Base-by-base conservation (phyloP, 2,888 invertebrate genomes). In the Portevinia maculata region DNA sequence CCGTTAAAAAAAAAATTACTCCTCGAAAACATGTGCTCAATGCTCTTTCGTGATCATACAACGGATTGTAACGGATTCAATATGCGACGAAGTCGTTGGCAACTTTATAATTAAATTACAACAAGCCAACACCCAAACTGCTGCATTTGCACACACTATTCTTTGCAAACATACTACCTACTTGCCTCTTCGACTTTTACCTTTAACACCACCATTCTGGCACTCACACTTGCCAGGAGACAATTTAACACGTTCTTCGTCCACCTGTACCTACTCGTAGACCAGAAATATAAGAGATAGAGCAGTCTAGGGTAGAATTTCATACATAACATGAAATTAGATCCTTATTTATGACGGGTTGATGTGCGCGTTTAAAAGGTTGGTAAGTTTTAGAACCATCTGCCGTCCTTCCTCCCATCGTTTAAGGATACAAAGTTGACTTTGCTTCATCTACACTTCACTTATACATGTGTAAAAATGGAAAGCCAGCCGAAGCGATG, bases 21-120 rank as follows among this genome's bases (percentile, higher is more conserved):
- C 17, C 48, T 69, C 28, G 11, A 59, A 24, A 28, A 71, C 48
- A 62, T 62, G 59, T 55, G 48, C 30, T 11, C 28, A 15, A 17
- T 37, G 39, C n/a, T 2, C 30, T 28, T n/a, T 6, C 5, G 8
- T 1, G 13, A 3, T 8, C 32, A 9, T 13, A 28, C 7, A 64
- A 32, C 28, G 28, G 8, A 50, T 39, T 13, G 17, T 6, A 64
- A 32, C 28, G 28, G 8, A 50, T 39, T 4, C 53, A 44, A 39
- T 44, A 34, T 52, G 24, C 39, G 60, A 34, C 44, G 41, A 44
- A 32, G 21, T 13, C n/a, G 53, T 44, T 64, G 55, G 34, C 30
- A 74, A 52, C 55, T 69, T 69, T 70, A 70, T 81, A 81, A 81
- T 81, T 81, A 70, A 81, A 81, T 81, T 74, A 59, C 69, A 50